phyloP scores from a whole-genome alignment of 2,113 vertebrate genomes.

The Scomber colias region DNA sequence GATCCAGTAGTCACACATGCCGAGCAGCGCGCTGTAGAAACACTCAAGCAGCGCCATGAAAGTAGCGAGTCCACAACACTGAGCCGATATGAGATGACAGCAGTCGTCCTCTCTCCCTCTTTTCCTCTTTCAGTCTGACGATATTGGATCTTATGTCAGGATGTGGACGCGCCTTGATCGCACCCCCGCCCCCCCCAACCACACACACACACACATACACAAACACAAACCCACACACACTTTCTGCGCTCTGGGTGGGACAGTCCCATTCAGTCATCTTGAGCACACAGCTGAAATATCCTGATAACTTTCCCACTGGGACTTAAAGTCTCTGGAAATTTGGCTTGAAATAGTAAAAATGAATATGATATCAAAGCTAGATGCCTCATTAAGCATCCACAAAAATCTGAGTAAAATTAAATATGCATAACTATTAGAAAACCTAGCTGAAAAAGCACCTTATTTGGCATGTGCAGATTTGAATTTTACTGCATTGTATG shows the following conservation, averaged over 20 bases:
- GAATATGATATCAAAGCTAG: too few species aligned
- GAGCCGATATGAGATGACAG: constrained; percentile 2
- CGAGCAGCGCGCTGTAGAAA: constrained; percentile 64
- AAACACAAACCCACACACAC: constrained; percentile 5
- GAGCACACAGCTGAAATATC: neutral
- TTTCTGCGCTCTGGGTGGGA: constrained; percentile 59
- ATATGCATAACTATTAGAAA: too few species aligned
- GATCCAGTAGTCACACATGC: constrained; percentile 80
- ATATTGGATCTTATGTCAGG: constrained; percentile 72
- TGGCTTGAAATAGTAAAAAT: too few species aligned
- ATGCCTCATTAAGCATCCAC: too few species aligned
- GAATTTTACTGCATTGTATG: too few species aligned
- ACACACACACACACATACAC: too few species aligned
- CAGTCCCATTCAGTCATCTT: constrained; percentile 38
- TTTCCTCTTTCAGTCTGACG: constrained; percentile 55
- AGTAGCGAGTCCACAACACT: neutral
- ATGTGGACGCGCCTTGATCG: constrained; percentile 66
- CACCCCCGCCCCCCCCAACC: constrained; percentile 30
- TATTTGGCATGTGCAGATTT: too few species aligned
- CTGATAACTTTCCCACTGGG: too few species aligned
- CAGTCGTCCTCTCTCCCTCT: constrained; percentile 29
- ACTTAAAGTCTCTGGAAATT: too few species aligned
- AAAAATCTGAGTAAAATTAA: too few species aligned
- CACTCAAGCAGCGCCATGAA: constrained; percentile 65
- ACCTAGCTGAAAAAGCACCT: too few species aligned